Evolutionary conservation across 2,888 invertebrate genomes (phyloP).

Genomic region (Eudemis profundana): DNA sequence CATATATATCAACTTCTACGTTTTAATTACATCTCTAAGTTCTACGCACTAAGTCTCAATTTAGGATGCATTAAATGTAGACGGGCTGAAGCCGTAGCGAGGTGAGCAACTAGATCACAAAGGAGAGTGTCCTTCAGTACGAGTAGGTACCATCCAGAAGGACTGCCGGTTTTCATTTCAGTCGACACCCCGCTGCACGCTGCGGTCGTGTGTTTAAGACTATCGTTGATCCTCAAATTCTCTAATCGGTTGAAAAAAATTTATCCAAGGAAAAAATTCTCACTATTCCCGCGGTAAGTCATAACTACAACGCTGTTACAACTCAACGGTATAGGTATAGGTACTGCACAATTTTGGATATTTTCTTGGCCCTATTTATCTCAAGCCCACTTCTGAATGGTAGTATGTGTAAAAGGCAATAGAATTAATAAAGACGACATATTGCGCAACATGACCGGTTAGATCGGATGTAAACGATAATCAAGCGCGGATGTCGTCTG

Average conservation of each 20-base stretch:
- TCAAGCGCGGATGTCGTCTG: conserved; percentile 53
- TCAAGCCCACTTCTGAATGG: conserved; percentile 2
- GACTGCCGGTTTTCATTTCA: conserved; percentile 75
- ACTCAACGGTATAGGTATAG: too few species aligned
- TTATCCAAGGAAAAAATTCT: background rate
- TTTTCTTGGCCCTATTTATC: conserved; percentile 3
- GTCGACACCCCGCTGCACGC: conserved; percentile 60
- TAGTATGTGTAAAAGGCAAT: conserved; percentile 21
- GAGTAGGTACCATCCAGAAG: conserved; percentile 68
- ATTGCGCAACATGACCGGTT: conserved; percentile 39
- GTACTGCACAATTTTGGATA: background rate
- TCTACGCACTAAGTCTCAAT: conserved; percentile 43
- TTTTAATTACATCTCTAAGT: conserved; percentile 57
- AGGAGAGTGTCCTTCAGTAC: conserved; percentile 77
- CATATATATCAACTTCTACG: conserved; percentile 49
- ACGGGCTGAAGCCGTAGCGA: conserved; percentile 55
- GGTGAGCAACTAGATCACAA: conserved; percentile 78
- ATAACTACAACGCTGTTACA: background rate
- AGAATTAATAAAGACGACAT: conserved; percentile 17
- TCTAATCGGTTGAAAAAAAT: background rate
- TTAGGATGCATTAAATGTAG: conserved; percentile 44
- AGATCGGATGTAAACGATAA: conserved; percentile 44
- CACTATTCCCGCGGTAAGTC: conserved; percentile 19
- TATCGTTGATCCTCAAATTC: conserved; percentile 28
- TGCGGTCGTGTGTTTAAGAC: conserved; percentile 60